Conservation (phyloP, 2,113 vertebrate species). For the Onychorhynchus coronatus region DNA sequence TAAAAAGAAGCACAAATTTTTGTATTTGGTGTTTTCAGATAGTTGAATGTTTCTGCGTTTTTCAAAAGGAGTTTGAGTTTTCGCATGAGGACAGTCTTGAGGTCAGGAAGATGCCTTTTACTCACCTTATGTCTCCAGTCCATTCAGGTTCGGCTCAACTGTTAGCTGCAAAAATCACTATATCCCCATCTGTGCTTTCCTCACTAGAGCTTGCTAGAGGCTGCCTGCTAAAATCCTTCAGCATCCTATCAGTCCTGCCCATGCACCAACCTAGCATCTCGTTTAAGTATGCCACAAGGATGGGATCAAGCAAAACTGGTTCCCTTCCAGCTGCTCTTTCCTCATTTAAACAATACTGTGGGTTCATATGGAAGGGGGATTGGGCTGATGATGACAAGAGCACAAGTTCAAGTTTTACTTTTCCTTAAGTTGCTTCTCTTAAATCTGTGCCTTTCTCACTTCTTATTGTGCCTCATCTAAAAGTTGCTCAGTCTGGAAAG, state of each 20-base stretch:
- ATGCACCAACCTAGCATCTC: slow-evolving; percentile 8
- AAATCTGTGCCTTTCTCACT: slow-evolving; percentile 19
- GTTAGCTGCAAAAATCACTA: slow-evolving; percentile 26
- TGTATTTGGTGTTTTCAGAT: not conserved
- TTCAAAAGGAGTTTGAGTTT: not conserved
- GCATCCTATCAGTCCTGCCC: slow-evolving; percentile 29
- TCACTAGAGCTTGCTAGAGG: slow-evolving; percentile 18
- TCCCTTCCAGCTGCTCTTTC: slow-evolving; percentile 46
- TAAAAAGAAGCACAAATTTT: not conserved
- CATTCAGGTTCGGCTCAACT: not conserved
- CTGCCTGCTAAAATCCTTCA: slow-evolving; percentile 33
- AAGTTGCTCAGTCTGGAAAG: slow-evolving; percentile 16
- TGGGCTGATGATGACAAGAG: slow-evolving; percentile 15
- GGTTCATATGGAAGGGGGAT: not conserved
- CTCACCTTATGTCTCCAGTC: not conserved
- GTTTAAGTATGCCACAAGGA: slow-evolving; percentile 22
- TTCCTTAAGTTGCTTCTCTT: not conserved
- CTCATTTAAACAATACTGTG: slow-evolving; percentile 30
- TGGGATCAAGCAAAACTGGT: slow-evolving; percentile 49
- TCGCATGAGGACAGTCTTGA: not conserved
- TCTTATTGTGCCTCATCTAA: slow-evolving; percentile 12
- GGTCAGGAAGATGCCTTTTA: slow-evolving; percentile 8
- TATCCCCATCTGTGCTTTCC: slow-evolving; percentile 43
- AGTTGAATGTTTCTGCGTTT: not conserved
- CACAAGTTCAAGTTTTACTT: not conserved